Percentiles rank a stretch among this genome's conserved stretches.
phyloP scores from a whole-genome alignment of 2,888 invertebrate species.

The Heliconius hortense region DNA sequence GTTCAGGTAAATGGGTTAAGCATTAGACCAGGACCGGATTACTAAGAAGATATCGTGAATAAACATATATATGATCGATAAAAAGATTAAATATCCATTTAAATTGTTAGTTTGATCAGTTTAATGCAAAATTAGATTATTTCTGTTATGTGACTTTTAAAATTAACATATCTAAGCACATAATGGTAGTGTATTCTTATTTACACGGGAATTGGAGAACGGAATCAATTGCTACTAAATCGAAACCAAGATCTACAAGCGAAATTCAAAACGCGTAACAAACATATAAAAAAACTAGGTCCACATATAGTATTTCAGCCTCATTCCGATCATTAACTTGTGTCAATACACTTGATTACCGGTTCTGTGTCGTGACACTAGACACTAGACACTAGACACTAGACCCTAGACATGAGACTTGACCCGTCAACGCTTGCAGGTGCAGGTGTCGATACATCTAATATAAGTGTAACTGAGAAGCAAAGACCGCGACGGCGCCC shows the following conservation, averaged over 20 bases:
- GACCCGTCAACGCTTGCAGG: slow-evolving; percentile 34
- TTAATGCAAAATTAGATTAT: background rate
- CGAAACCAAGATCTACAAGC: background rate
- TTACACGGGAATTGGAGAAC: background rate
- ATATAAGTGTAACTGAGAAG: slow-evolving; percentile 28
- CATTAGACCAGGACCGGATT: background rate
- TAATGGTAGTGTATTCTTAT: too few species aligned
- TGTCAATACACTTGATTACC: slow-evolving; percentile 5
- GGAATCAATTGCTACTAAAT: background rate
- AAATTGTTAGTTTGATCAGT: background rate
- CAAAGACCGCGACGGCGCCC: slow-evolving; percentile 33
- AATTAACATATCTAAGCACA: too few species aligned
- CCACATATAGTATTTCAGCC: background rate
- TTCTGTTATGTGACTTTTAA: too few species aligned
- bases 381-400: slow-evolving; percentile 9
- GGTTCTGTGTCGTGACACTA: slow-evolving; percentile 27
- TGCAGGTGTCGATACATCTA: slow-evolving; percentile 29
- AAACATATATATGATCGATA: background rate
- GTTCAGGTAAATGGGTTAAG: background rate
- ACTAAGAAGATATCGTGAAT: background rate
- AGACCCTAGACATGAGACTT: slow-evolving; percentile 17
- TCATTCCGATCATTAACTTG: background rate
- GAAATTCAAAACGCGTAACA: background rate
- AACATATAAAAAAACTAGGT: background rate
- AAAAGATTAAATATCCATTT: too few species aligned